Evolutionary conservation across 2,888 invertebrate genomes (phyloP), one percentile per base, ranked within the genome.

Genomic region (Amphipoea lucens): DNA sequence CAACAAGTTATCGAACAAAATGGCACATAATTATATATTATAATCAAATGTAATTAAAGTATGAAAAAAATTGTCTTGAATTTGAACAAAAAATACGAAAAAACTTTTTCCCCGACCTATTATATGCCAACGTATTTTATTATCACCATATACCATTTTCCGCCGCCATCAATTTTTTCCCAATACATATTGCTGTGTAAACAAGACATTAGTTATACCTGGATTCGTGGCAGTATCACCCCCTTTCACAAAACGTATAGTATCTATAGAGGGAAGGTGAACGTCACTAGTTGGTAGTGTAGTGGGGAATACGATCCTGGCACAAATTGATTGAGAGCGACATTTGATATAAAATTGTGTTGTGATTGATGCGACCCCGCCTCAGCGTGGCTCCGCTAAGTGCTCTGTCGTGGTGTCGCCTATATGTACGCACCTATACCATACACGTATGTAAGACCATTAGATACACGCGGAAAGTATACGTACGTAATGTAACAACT

Each of bases 321-420:
- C 95, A 94, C 96, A 96, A 96, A 97, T 96, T 96, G 96, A 96
- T 97, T 96, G 96, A 96, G 94, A 96, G 96, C 96, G 96, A 96
- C 96, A 97, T 97, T 96, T 96, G 96, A 97, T 97, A 97, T 97
- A 96, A 97, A 96, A 96, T 96, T 96, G 96, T 96, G 96, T 95
- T 95, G 96, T 96, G 96, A 97, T 96, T 97, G 96, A 96, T 96
- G 96, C 95, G 96, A 94, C 94, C 95, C 94, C 94, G 95, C 94
- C 94, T 93, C 94, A 92, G 93, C 92, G 93, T 91, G 88, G 92
- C 92, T 91, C 90, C 94, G 93, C 96, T 97, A 96, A 96, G 96
- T 96, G 96, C 96, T 96, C 94, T 94, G 94, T 94, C 96, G 95
- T 93, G 92, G 94, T 92, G 93, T 92, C 91, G 91, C 92, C 87